These are phyloP conservation scores for Lepus timidus DNA, from an alignment of 2,113 vertebrate species.

Conservation along the genomic window DNA sequence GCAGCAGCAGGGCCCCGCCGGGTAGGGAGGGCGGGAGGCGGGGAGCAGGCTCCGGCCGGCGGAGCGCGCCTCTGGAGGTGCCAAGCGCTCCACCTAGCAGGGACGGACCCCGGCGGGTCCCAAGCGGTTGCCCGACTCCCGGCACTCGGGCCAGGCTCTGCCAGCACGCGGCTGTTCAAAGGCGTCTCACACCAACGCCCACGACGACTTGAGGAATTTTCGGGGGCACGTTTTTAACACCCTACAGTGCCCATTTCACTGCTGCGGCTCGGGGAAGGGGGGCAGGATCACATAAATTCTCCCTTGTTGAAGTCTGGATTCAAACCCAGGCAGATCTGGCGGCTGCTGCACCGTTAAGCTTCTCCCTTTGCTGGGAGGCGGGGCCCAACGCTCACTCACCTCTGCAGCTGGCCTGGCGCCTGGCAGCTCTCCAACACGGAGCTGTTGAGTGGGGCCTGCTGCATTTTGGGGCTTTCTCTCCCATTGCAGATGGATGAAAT, in stretches of 20 bases:
- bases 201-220: not conserved
- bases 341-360: not conserved
- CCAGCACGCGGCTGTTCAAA: not conserved
- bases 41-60: not conserved
- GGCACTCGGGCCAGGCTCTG: accelerated
- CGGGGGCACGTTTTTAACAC: no score
- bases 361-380: not conserved
- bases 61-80: not conserved
- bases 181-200: not conserved
- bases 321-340: not conserved
- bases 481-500: not conserved
- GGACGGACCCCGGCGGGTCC: not conserved
- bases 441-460: not conserved
- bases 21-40: not conserved
- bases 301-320: not conserved
- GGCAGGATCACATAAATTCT: not conserved
- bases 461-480: not conserved
- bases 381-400: not conserved
- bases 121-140: not conserved
- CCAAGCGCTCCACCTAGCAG: conserved; percentile 72
- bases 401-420: not conserved
- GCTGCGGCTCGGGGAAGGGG: not conserved
- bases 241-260: conserved; percentile 34
- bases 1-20: conserved; percentile 20
- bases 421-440: not conserved